Conservation (phyloP, 2,888 invertebrate genomes). For the Apamea monoglypha region DNA sequence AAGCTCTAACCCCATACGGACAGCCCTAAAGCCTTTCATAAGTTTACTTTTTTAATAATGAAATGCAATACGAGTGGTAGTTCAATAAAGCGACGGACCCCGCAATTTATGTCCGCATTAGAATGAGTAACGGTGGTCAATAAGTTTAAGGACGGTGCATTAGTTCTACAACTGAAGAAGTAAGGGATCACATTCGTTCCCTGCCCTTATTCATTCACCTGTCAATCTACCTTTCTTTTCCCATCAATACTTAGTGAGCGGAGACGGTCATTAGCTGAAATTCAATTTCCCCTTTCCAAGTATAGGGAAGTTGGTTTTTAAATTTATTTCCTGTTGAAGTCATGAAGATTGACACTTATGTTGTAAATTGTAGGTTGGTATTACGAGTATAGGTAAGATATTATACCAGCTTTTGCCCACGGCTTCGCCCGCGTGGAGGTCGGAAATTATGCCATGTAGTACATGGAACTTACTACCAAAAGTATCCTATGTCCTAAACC, state of each 20-base stretch:
- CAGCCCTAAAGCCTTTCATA: constrained; percentile 73
- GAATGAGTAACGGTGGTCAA: constrained; percentile 85
- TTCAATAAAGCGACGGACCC: constrained; percentile 80
- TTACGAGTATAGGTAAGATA: background rate
- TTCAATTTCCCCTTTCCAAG: background rate
- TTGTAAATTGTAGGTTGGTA: background rate
- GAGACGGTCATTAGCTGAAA: constrained; percentile 44
- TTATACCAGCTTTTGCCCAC: background rate
- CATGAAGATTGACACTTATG: background rate
- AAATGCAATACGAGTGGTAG: constrained; percentile 84
- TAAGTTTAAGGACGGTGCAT: constrained; percentile 77
- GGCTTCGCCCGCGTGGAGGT: background rate
- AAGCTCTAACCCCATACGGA: constrained; percentile 16
- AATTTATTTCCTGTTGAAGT: constrained; percentile 4
- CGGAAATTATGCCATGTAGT: background rate
- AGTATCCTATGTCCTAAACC: background rate
- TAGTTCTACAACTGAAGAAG: constrained; percentile 70
- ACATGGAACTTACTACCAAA: background rate
- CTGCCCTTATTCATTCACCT: constrained; percentile 62
- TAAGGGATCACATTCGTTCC: constrained; percentile 23
- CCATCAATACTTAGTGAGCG: constrained; percentile 30
- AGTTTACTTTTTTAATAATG: constrained; percentile 85
- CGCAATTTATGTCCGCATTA: constrained; percentile 86
- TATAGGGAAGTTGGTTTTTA: background rate
- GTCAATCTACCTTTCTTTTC: constrained; percentile 52